Percentiles rank a stretch among this genome's conserved stretches.
phyloP scores from a whole-genome alignment of 2,113 vertebrate genomes.

The Miniopterus natalensis region DNA sequence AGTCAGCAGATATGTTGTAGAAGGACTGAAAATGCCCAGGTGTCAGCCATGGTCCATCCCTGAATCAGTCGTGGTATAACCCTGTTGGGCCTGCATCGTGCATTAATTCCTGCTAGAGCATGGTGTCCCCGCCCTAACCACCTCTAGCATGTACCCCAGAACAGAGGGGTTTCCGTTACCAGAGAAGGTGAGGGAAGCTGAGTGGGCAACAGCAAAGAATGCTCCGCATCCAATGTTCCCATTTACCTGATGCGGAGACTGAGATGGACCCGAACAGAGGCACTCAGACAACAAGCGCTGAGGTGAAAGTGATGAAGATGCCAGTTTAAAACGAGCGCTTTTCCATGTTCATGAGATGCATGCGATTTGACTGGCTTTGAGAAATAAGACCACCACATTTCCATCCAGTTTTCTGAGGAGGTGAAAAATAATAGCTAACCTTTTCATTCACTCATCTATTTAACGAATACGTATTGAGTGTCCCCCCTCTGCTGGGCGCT shows the following conservation, averaged over 20 bases:
- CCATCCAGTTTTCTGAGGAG: not conserved
- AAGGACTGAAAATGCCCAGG: not conserved
- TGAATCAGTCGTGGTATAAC: not conserved
- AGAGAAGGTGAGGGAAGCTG: not conserved
- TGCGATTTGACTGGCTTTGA: not conserved
- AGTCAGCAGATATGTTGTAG: not conserved
- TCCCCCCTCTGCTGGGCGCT: not conserved
- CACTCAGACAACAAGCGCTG: not conserved
- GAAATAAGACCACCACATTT: not conserved
- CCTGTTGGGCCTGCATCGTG: not conserved
- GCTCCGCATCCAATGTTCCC: not conserved
- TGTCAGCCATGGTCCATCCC: not conserved
- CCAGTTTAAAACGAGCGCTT: not conserved
- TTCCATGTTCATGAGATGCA: not conserved
- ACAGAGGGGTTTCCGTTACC: not conserved
- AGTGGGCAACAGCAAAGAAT: not conserved
- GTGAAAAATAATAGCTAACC: not conserved
- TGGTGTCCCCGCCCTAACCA: not conserved
- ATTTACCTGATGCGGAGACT: too few relatives aligned
- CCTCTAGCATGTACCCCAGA: fast-evolving
- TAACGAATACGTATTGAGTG: not conserved
- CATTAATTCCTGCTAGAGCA: not conserved
- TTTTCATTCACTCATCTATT: not conserved
- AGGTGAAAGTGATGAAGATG: not conserved
- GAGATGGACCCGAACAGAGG: not conserved